Percentiles rank a stretch among this genome's conserved stretches.
Conservation (phyloP, 1,140 invertebrate genomes). For the Meloidogyne hapla region DNA sequence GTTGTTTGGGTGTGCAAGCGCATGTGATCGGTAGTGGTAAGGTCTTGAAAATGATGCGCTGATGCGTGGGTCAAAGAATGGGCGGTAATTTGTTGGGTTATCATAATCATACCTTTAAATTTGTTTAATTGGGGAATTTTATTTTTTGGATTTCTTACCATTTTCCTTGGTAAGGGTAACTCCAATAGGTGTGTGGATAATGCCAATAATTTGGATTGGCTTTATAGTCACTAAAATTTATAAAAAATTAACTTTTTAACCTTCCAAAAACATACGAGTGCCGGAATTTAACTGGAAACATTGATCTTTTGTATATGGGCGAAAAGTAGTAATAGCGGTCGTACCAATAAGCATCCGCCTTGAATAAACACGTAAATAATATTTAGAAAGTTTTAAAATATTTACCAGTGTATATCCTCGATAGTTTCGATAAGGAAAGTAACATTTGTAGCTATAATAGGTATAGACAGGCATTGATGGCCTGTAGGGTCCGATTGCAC, state of each 20-base stretch:
- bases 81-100: slow-evolving; percentile 29
- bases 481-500: slow-evolving; percentile 22
- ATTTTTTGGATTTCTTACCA: not conserved
- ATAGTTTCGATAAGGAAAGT: slow-evolving; percentile 30
- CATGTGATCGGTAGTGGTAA: slow-evolving; percentile 25
- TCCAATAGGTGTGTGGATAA: slow-evolving; percentile 31
- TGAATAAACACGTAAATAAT: not conserved
- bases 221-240: slow-evolving; percentile 18
- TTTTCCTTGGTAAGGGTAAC: slow-evolving; percentile 28
- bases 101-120: slow-evolving; percentile 31
- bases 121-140: not conserved
- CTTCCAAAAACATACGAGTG: slow-evolving; percentile 13
- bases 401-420: slow-evolving; percentile 25
- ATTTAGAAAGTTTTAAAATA: not conserved
- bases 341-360: slow-evolving; percentile 32
- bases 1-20: slow-evolving; percentile 10
- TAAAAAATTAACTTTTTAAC: not conserved
- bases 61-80: slow-evolving; percentile 13
- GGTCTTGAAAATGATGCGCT: slow-evolving; percentile 10
- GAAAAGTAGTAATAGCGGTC: slow-evolving; percentile 32
- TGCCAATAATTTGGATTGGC: slow-evolving; percentile 32
- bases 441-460: slow-evolving; percentile 20
- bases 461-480: slow-evolving; percentile 26
- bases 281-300: slow-evolving; percentile 23
- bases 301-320: slow-evolving; percentile 27